Percentiles rank a stretch among this genome's conserved stretches.
Evolutionary conservation across 2,888 invertebrate genomes (phyloP).

Genomic region (Aspidapion aeneum): DNA sequence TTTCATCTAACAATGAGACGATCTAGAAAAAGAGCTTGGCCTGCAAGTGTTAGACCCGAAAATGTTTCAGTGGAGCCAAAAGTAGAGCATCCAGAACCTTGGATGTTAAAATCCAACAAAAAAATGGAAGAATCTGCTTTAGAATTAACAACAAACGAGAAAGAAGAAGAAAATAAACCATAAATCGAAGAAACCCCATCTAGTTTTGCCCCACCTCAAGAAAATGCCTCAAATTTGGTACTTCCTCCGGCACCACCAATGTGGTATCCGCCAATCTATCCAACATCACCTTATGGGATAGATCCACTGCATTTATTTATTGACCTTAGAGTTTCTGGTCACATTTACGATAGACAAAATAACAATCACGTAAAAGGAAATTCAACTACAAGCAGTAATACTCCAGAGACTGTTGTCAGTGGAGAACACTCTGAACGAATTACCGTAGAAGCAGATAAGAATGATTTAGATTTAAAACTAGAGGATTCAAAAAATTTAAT

Average conservation of each 20-base stretch:
- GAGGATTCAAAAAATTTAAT: conserved; percentile 23
- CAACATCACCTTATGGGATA: conserved; percentile 72
- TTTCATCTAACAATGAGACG: conserved; percentile 49
- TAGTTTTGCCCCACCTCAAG: conserved; percentile 17
- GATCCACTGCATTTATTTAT: conserved; percentile 84
- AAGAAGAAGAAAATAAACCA: conserved; percentile 7
- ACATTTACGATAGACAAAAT: conserved; percentile 76
- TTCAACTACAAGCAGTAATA: conserved; percentile 19
- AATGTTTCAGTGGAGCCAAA: conserved; percentile 30
- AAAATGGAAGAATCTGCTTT: conserved; percentile 33
- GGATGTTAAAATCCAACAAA: conserved; percentile 34
- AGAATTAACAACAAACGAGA: conserved; percentile 34
- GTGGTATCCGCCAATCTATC: conserved; percentile 79
- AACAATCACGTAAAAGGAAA: conserved; percentile 43
- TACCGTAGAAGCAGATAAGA: conserved; percentile 17
- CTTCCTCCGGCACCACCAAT: conserved; percentile 68
- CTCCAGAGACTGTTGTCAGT: conserved; percentile 18
- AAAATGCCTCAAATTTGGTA: conserved; percentile 45
- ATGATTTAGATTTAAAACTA: conserved; percentile 20
- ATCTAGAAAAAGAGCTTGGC: conserved; percentile 61
- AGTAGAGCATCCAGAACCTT: conserved; percentile 23
- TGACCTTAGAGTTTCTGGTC: conserved; percentile 77
- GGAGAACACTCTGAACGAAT: conserved; percentile 4
- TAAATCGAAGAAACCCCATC: conserved; percentile 12
- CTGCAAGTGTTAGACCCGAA: conserved; percentile 42